Evolutionary conservation across 1,140 invertebrate genomes (phyloP).

Genomic region (Drosophila micromelanica): DNA sequence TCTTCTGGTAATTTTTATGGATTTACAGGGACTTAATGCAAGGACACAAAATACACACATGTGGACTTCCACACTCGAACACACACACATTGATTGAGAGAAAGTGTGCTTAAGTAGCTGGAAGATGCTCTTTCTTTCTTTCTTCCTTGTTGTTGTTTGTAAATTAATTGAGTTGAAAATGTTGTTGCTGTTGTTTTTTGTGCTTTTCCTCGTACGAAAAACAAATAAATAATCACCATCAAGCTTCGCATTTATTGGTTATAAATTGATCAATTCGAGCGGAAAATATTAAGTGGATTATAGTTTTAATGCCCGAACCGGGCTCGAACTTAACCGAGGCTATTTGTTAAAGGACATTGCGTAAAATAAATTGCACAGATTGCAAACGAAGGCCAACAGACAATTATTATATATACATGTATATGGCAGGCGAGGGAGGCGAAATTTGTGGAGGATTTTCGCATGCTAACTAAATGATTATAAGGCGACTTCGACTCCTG

Average conservation of each 20-base stretch:
- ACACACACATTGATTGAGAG: constrained; percentile 1
- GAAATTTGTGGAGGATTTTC: not conserved
- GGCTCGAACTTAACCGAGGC: constrained; percentile 10
- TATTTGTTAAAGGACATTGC: constrained; percentile 50
- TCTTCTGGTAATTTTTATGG: constrained; percentile 71
- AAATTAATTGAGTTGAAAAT: constrained; percentile 79
- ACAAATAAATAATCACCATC: constrained; percentile 78
- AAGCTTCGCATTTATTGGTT: constrained; percentile 72
- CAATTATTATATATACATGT: not conserved
- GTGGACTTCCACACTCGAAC: not conserved
- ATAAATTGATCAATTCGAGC: constrained; percentile 78
- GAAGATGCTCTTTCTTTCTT: constrained; percentile 46
- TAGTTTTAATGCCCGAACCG: constrained; percentile 65
- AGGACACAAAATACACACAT: constrained; percentile 19
- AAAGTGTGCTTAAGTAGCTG: constrained; percentile 69
- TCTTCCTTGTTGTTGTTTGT: constrained; percentile 14
- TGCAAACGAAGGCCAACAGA: constrained; percentile 12
- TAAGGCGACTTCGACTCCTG: constrained; percentile 18
- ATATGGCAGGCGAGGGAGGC: not conserved
- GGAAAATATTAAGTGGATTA: constrained; percentile 81
- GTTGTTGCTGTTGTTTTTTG: constrained; percentile 45
- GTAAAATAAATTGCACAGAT: constrained; percentile 55
- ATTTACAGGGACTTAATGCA: constrained; percentile 60
- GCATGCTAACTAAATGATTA: constrained; percentile 34
- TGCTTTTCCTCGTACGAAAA: constrained; percentile 42